phyloP scores from a whole-genome alignment of 2,113 vertebrate species.

The Cairina moschata region DNA sequence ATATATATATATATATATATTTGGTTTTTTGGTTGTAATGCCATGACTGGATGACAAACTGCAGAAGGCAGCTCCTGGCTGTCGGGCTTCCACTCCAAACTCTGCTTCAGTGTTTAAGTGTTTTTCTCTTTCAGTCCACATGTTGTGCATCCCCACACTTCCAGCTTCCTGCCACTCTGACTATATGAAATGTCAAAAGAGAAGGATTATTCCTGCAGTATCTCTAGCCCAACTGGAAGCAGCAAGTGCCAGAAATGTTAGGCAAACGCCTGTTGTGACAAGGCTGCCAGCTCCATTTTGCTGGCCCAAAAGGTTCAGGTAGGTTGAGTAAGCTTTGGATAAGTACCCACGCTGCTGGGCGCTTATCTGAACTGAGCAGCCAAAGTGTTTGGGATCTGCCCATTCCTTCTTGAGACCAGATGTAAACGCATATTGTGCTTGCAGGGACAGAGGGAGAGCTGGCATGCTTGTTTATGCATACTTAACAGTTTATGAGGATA shows the following conservation, averaged over 20 bases:
- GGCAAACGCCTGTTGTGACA: not conserved
- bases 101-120: slow-evolving; percentile 24
- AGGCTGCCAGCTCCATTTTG: slow-evolving; percentile 14
- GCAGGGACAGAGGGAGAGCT: slow-evolving; percentile 19
- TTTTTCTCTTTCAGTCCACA: slow-evolving; percentile 14
- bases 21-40: not conserved
- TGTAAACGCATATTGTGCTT: slow-evolving; percentile 58
- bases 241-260: not conserved
- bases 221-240: slow-evolving; percentile 44
- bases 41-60: not conserved
- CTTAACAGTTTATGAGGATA: not conserved
- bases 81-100: not conserved
- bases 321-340: slow-evolving; percentile 57
- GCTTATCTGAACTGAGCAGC: not conserved
- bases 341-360: not conserved
- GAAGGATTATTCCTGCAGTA: slow-evolving; percentile 43
- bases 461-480: not conserved
- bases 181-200: slow-evolving; percentile 38
- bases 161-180: slow-evolving; percentile 16
- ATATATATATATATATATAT: not conserved
- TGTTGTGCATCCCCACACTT: slow-evolving; percentile 7
- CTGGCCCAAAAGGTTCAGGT: slow-evolving; percentile 46
- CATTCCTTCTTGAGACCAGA: slow-evolving; percentile 34
- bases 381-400: slow-evolving; percentile 30
- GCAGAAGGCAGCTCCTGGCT: not conserved